Evolutionary conservation across 2,888 invertebrate genomes (phyloP).

Genomic region (Panzeria rudis): DNA sequence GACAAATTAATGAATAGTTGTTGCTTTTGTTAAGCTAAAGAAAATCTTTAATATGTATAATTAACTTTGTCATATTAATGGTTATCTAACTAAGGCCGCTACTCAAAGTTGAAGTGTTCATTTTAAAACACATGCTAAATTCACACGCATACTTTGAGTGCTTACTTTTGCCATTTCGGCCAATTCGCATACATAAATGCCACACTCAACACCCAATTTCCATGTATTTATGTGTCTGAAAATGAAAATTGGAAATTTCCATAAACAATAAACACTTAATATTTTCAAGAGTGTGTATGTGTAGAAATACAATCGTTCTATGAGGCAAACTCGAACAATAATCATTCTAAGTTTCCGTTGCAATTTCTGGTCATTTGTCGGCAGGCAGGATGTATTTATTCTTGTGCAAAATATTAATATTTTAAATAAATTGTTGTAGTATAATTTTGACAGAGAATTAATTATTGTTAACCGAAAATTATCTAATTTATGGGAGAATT

Average conservation of each 20-base stretch:
- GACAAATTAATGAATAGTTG: not conserved
- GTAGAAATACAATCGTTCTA: conserved; percentile 49
- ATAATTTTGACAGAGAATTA: conserved; percentile 42
- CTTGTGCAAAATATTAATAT: conserved; percentile 46
- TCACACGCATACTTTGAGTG: conserved; percentile 27
- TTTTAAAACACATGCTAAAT: not conserved
- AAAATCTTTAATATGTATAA: not conserved
- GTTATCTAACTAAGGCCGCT: not conserved
- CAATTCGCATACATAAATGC: conserved; percentile 1
- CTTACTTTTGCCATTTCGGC: not conserved
- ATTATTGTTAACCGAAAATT: conserved; percentile 21
- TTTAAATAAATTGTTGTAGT: conserved; percentile 29
- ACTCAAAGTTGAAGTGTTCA: not conserved
- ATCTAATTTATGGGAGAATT: conserved; percentile 9
- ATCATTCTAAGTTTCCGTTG: conserved; percentile 66
- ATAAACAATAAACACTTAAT: conserved; percentile 65
- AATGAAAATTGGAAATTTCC: conserved; percentile 49
- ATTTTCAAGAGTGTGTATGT: not conserved
- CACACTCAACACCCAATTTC: conserved; percentile 19
- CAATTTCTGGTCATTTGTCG: conserved; percentile 70
- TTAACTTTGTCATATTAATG: too few species aligned
- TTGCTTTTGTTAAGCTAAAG: not conserved
- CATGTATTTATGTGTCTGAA: not conserved
- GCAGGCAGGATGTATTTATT: conserved; percentile 51
- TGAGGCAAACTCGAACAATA: conserved; percentile 54